Conservation (phyloP, 2,113 vertebrate species). For the Megaleporinus macrocephalus region DNA sequence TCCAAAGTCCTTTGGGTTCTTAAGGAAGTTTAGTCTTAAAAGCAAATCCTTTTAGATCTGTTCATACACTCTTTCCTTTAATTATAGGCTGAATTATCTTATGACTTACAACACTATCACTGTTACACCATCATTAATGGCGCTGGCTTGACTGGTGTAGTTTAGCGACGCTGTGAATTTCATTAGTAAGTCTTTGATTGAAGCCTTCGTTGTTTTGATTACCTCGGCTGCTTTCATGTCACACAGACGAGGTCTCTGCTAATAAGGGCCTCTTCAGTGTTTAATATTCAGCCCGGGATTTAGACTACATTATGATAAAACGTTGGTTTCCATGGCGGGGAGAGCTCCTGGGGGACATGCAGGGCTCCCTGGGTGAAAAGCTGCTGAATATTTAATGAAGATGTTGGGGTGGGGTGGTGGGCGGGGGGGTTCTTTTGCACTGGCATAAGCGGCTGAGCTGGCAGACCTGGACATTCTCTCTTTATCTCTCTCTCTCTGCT, state of each 20-base stretch:
- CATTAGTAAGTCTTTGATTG: constrained; percentile 4
- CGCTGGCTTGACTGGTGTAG: not conserved
- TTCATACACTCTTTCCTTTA: not conserved
- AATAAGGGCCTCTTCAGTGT: not conserved
- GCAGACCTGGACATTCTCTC: constrained; percentile 5
- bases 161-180: constrained; percentile 20
- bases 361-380: not conserved
- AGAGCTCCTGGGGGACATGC: constrained; percentile 1
- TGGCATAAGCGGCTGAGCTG: constrained; percentile 32
- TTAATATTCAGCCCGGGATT: constrained; percentile 34
- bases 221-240: constrained; percentile 14
- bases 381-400: constrained; percentile 59
- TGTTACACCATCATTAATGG: not conserved
- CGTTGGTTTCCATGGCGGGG: not conserved
- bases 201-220: constrained; percentile 33
- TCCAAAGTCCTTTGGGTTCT: not conserved
- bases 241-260: constrained; percentile 1
- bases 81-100: not conserved
- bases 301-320: constrained; percentile 34
- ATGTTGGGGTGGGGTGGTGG: not conserved
- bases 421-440: constrained; percentile 24
- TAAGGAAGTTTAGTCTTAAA: not conserved
- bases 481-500: not conserved
- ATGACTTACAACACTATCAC: not conserved
- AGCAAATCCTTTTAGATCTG: not conserved